Percentiles rank a stretch among this genome's conserved stretches.
phyloP scores from a whole-genome alignment of 2,797 vertebrate genomes.

The Sebastes aleutianus region DNA sequence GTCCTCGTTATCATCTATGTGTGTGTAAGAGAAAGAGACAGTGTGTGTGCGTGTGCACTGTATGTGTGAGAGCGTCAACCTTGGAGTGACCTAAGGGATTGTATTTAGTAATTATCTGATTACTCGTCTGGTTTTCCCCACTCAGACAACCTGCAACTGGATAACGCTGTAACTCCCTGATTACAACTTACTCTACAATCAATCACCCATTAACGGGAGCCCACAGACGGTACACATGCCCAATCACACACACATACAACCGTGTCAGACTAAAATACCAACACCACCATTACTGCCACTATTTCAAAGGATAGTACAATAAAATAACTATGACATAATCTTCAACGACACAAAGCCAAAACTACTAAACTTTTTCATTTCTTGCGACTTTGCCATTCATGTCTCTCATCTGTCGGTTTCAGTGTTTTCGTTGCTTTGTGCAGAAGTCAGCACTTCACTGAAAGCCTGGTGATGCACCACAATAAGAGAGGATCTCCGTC shows the following conservation, averaged over 20 bases:
- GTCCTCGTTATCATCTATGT: background rate
- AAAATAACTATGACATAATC: background rate
- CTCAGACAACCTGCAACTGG: conserved; percentile 62
- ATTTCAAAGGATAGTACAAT: background rate
- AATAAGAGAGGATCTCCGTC: conserved; percentile 18
- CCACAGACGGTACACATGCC: background rate
- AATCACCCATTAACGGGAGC: conserved; percentile 61
- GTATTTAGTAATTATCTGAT: conserved; percentile 76
- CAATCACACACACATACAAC: background rate
- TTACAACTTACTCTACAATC: conserved; percentile 69
- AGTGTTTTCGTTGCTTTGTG: conserved; percentile 27
- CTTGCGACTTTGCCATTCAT: conserved; percentile 6
- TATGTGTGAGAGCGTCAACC: conserved; percentile 40
- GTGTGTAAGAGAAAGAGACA: background rate
- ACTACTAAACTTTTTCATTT: conserved; percentile 3
- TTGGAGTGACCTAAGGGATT: conserved; percentile 63
- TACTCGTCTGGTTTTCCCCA: conserved; percentile 53
- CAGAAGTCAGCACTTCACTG: conserved; percentile 49
- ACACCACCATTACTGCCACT: background rate
- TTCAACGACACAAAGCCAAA: background rate
- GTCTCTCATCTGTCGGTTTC: conserved; percentile 2
- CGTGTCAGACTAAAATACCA: background rate
- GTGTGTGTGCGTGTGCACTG: background rate
- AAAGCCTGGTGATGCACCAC: conserved; percentile 15
- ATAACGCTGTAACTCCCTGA: conserved; percentile 65